phyloP scores from a whole-genome alignment of 2,113 vertebrate genomes.

The Corynorhinus townsendii region DNA sequence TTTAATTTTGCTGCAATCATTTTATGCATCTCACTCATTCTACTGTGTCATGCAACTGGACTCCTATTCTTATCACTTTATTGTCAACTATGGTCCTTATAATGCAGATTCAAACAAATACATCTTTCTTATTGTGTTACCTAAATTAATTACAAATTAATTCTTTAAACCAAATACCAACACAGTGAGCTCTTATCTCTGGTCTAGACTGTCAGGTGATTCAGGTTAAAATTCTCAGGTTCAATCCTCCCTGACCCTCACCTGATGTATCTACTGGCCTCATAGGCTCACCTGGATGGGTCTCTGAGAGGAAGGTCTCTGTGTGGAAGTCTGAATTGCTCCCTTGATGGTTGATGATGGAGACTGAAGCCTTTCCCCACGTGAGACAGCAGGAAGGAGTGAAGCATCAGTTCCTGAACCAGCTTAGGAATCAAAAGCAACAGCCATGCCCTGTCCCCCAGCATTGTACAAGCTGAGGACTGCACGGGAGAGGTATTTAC shows the following conservation, averaged over 20 bases:
- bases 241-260: background rate
- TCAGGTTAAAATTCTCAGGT: background rate
- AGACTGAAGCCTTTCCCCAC: background rate
- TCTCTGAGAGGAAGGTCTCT: background rate
- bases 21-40: background rate
- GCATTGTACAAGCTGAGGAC: background rate
- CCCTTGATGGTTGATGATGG: background rate
- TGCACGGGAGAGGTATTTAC: background rate
- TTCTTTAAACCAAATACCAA: background rate
- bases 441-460: background rate
- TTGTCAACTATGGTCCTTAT: background rate
- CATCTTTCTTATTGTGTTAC: background rate
- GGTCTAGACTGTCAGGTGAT: accelerated
- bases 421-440: background rate
- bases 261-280: background rate
- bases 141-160: background rate
- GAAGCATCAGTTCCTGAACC: background rate
- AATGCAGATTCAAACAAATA: background rate
- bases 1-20: background rate
- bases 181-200: too few species aligned
- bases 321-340: background rate
- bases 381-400: background rate
- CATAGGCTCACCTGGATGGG: background rate
- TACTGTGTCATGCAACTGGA: background rate
- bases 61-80: background rate